Conservation (phyloP, 2,113 vertebrate genomes). For the Callaeas wilsoni region DNA sequence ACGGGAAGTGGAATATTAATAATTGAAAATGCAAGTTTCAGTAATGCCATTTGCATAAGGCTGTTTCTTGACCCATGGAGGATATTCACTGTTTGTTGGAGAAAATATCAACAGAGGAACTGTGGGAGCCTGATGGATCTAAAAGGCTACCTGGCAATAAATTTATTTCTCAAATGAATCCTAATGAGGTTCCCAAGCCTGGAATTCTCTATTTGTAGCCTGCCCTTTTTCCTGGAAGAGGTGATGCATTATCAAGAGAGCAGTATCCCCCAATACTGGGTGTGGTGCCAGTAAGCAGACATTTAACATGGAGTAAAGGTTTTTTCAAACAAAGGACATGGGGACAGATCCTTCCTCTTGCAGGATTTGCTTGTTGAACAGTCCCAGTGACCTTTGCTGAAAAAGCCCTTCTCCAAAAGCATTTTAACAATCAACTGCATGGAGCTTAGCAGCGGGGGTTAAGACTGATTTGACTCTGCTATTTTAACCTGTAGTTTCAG, state of each 20-base stretch:
- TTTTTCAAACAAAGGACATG: background rate
- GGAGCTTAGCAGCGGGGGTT: background rate
- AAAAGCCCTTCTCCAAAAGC: background rate
- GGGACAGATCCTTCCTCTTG: background rate
- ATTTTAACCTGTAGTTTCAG: background rate
- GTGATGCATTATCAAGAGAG: background rate
- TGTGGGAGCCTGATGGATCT: background rate
- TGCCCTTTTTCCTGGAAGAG: background rate
- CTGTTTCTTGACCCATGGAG: slow-evolving; percentile 24
- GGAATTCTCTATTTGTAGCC: background rate
- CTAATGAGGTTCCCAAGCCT: background rate
- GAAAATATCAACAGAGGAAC: slow-evolving; percentile 4
- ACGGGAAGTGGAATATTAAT: background rate
- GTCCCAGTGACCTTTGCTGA: background rate
- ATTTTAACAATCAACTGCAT: background rate
- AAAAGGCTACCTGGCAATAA: slow-evolving; percentile 7
- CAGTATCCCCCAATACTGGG: background rate
- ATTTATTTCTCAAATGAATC: background rate
- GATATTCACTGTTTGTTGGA: background rate
- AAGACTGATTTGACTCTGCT: background rate
- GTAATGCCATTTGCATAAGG: slow-evolving; percentile 21
- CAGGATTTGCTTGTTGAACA: background rate
- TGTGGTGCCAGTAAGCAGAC: background rate
- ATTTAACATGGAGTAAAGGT: background rate
- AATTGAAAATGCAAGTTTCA: slow-evolving; percentile 24